Percentiles rank a stretch among this genome's conserved stretches.
phyloP scores from a whole-genome alignment of 2,113 vertebrate genomes.

The Petaurus breviceps region DNA sequence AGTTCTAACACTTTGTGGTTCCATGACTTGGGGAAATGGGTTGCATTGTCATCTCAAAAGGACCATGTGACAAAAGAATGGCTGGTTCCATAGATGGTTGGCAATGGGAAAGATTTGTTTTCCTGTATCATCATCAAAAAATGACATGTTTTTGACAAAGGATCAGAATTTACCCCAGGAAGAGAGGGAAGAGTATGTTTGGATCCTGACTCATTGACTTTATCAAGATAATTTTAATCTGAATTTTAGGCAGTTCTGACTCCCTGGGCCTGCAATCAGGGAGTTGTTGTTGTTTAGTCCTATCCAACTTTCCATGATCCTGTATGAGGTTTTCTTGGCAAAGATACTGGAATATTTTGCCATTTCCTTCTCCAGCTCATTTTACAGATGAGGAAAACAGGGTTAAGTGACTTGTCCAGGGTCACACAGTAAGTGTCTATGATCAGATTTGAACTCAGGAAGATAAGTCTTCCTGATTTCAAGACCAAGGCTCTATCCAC shows the following conservation, averaged over 20 bases:
- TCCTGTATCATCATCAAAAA: not conserved
- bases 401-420: not conserved
- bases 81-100: not conserved
- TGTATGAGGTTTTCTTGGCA: not conserved
- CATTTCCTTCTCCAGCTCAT: not conserved
- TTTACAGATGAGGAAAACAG: not conserved
- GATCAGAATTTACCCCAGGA: not conserved
- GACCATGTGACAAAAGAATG: not conserved
- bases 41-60: not conserved
- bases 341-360: not conserved
- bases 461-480: too few species aligned
- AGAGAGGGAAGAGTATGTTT: not conserved
- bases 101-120: not conserved
- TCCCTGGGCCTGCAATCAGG: not conserved
- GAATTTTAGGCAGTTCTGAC: not conserved
- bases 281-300: not conserved
- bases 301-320: not conserved
- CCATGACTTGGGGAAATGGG: not conserved
- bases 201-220: not conserved
- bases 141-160: not conserved
- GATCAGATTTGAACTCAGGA: too few species aligned
- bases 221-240: not conserved
- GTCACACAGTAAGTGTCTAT: not conserved
- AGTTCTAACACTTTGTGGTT: not conserved
- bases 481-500: too few species aligned